phyloP scores from a whole-genome alignment of 2,888 invertebrate genomes.

The Amblyteles armatorius region DNA sequence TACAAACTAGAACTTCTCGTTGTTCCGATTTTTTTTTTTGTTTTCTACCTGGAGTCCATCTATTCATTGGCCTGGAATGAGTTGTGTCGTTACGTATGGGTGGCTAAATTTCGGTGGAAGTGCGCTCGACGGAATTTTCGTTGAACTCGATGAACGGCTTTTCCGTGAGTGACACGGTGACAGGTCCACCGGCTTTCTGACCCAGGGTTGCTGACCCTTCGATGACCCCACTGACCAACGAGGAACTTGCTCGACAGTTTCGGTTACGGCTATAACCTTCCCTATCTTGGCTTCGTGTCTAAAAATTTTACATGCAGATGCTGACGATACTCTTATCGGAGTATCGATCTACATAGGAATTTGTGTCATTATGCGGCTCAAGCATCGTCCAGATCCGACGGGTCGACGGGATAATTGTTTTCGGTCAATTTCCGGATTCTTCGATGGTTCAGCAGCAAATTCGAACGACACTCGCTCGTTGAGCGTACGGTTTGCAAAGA shows the following conservation, averaged over 20 bases:
- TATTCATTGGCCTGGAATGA: slow-evolving; percentile 36
- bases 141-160: slow-evolving; percentile 19
- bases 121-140: slow-evolving; percentile 18
- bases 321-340: slow-evolving; percentile 19
- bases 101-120: slow-evolving; percentile 10
- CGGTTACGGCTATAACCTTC: slow-evolving; percentile 35
- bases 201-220: slow-evolving; percentile 58
- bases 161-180: slow-evolving; percentile 37
- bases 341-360: slow-evolving; percentile 45
- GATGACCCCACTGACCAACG: slow-evolving; percentile 51
- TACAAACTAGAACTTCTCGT: slow-evolving; percentile 61
- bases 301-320: slow-evolving; percentile 38
- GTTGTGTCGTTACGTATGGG: neutral
- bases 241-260: slow-evolving; percentile 51
- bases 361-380: slow-evolving; percentile 17
- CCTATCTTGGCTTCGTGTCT: neutral
- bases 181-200: slow-evolving; percentile 67
- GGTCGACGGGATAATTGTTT: slow-evolving; percentile 56
- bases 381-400: slow-evolving; percentile 40
- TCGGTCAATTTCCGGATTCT: slow-evolving; percentile 59
- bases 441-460: slow-evolving; percentile 24
- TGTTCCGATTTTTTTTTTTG: slow-evolving; percentile 18
- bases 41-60: neutral
- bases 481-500: slow-evolving; percentile 1
- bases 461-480: neutral